These are phyloP conservation scores for Caradrina kadenii DNA, from an alignment of 2,888 invertebrate genomes.

Conservation along the genomic window DNA sequence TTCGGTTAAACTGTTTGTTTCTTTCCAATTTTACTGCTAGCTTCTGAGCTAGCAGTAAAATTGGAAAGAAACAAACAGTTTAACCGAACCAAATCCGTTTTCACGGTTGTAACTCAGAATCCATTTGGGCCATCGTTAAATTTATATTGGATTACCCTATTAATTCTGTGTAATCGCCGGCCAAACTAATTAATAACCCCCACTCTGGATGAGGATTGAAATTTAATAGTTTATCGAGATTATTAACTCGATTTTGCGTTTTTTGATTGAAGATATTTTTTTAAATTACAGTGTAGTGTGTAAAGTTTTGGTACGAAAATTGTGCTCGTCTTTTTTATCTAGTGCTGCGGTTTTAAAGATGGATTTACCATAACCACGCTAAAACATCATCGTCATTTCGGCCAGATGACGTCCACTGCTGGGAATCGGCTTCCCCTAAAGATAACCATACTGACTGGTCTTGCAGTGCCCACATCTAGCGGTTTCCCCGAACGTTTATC, in stretches of 20 bases:
- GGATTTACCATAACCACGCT: too few species aligned
- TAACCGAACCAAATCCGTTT: conserved; percentile 9
- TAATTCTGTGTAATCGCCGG: conserved; percentile 84
- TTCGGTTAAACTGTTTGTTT: conserved; percentile 29
- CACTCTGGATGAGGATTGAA: conserved; percentile 79
- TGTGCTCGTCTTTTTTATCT: not conserved
- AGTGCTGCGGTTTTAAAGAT: too few species aligned
- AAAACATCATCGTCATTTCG: too few species aligned
- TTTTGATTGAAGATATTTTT: conserved; percentile 20
- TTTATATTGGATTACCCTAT: conserved; percentile 86
- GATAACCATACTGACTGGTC: too few species aligned
- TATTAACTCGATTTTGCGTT: conserved; percentile 53
- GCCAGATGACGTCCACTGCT: too few species aligned
- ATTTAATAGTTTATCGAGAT: conserved; percentile 81
- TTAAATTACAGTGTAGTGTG: not conserved
- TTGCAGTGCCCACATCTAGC: too few species aligned
- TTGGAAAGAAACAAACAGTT: conserved; percentile 34
- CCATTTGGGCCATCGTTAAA: conserved; percentile 71
- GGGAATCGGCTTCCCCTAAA: too few species aligned
- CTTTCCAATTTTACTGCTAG: conserved; percentile 25
- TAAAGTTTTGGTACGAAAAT: not conserved
- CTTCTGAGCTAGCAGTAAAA: too few species aligned
- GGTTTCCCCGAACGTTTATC: too few species aligned
- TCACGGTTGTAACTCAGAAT: conserved; percentile 32
- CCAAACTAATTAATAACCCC: conserved; percentile 83